Evolutionary conservation across 2,113 vertebrate genomes (phyloP).

Genomic region (Dicrurus megarhynchus): DNA sequence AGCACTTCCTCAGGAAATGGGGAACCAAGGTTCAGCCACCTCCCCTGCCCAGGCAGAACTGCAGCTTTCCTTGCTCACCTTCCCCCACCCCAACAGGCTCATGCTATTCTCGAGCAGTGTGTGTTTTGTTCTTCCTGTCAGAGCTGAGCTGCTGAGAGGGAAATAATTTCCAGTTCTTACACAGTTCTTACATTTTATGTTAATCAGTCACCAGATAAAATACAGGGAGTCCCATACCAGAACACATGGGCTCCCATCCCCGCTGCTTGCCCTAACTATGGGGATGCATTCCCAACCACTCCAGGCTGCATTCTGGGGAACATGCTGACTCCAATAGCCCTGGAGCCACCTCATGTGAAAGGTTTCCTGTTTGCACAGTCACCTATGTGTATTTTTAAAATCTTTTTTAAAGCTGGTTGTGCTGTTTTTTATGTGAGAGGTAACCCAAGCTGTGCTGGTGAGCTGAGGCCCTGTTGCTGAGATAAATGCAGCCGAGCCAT

Average conservation of each 20-base stretch:
- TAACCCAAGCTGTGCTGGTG: background rate
- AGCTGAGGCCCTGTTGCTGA: background rate
- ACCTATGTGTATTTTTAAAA: background rate
- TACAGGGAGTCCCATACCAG: background rate
- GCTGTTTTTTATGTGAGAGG: background rate
- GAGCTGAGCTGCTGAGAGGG: background rate
- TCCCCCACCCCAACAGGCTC: accelerated
- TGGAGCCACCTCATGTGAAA: background rate
- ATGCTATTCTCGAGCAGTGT: background rate
- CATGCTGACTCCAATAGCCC: background rate
- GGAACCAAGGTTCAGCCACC: background rate
- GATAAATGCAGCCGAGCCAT: background rate
- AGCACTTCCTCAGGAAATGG: background rate
- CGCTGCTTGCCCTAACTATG: background rate
- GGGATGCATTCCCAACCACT: background rate
- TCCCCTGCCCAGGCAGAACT: background rate
- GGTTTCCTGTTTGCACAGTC: background rate
- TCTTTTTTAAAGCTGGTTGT: background rate
- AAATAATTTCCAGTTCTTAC: background rate
- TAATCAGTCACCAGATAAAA: background rate
- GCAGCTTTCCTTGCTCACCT: background rate
- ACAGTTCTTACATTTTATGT: background rate
- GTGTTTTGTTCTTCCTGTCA: background rate
- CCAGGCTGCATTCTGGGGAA: background rate
- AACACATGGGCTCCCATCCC: accelerated